Base-by-base conservation (phyloP, 1,140 invertebrate genomes). In the Uloborus diversus region DNA sequence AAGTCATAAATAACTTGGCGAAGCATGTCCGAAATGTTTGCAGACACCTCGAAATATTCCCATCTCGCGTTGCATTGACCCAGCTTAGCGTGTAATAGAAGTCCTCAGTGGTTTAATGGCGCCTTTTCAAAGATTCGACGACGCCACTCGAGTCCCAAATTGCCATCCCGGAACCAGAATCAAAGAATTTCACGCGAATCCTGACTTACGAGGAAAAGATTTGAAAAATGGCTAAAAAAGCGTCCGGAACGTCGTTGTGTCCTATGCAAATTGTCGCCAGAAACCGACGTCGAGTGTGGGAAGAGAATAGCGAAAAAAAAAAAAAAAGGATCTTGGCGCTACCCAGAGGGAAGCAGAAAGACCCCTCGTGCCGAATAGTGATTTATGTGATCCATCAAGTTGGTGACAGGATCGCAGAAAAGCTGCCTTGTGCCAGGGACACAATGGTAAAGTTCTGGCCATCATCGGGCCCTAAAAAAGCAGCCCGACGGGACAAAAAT, bases 361-460 rank as follows among this genome's bases (percentile, higher is more conserved):
- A 59, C 57, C 4, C 53, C 20, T 32, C 51, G 37, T 71, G 53
- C 68, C 53, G 68, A 71, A 37, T 32, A 53, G 53, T 71, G 68
- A 71, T 71, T 71, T 71, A 71, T 71, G 68, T 71, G 68, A 71
- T 71, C 68, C 68, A 71, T 71, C 68, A 71, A 71, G 32, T 71
- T 59, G 68, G 51, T 71, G 68, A 71, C 68, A 71, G 37, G 32
- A 57, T 37, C 53, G 23, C 23, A n/a, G 17, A 71, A 71, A 71
- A 35, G 68, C 23, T 37, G 68, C 68, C 68, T 71, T 71, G 68
- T 71, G 68, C 53, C 68, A 59, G 30, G n/a, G 68, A 17, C 23
- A 71, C 68, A 71, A 71, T 30, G 56, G 56, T 59, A 28, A 53
- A 25, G 23, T 33, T 23, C 28, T 35, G n/a, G 65, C 42, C 47